These are phyloP conservation scores for Penaeus vannamei DNA, from an alignment of 1,140 invertebrate genomes.

Conservation along the genomic window DNA sequence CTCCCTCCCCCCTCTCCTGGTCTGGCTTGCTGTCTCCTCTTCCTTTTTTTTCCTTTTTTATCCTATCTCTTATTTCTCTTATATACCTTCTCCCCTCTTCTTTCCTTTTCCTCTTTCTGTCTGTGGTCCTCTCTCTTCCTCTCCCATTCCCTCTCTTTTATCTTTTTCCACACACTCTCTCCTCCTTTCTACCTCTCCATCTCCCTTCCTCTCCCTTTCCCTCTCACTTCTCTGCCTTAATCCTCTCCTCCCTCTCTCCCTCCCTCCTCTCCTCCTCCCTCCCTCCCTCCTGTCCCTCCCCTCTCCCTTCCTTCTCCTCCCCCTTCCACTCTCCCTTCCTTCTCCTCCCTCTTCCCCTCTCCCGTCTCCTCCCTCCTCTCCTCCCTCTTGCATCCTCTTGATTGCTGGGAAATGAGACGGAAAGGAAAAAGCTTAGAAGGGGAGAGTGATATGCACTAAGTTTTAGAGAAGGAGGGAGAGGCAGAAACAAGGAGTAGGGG, in stretches of 20 bases:
- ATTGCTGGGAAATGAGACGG: background rate
- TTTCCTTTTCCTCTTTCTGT: background rate
- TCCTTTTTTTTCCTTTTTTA: background rate
- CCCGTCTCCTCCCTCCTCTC: background rate
- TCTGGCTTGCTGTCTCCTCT: background rate
- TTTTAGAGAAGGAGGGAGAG: background rate
- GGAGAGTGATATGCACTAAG: slow-evolving; percentile 1
- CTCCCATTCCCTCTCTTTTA: background rate
- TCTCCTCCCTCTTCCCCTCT: background rate
- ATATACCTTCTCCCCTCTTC: background rate
- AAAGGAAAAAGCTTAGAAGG: background rate
- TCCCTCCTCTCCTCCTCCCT: too few relatives aligned
- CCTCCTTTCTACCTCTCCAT: too few relatives aligned
- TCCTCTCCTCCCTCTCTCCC: too few relatives aligned
- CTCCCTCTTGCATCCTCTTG: background rate
- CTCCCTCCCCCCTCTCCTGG: background rate
- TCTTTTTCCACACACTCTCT: background rate
- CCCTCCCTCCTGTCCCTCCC: too few relatives aligned
- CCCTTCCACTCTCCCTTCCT: background rate
- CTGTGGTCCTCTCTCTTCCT: too few relatives aligned
- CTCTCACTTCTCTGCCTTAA: too few relatives aligned
- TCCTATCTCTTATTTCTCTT: background rate
- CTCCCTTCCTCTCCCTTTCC: too few relatives aligned
- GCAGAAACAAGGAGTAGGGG: too few relatives aligned
- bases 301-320: too few relatives aligned